Base-by-base conservation (phyloP, 2,888 invertebrate species). In the Alsophila aescularia region DNA sequence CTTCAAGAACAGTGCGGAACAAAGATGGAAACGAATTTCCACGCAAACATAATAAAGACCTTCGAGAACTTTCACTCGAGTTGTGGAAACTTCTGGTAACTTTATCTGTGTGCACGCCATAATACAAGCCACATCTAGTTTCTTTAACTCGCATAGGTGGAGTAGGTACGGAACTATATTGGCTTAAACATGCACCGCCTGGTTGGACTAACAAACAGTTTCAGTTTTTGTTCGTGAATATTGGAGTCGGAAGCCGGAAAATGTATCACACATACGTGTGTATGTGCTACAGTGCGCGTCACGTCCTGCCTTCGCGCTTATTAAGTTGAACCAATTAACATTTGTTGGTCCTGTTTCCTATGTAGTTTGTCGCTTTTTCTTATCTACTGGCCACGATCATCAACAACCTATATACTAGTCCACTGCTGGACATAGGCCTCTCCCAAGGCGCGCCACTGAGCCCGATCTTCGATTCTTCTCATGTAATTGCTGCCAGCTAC, bases 1-100 rank as follows among this genome's bases (percentile, higher is more conserved):
- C 69, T 67, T 55, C 53, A 40, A 31, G 67, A 72, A 66, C 64
- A 69, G 66, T 69, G 70, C 66, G 63, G 66, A 81, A 80, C 73
- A 75, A 77, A 75, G 77, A 79, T 71, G 72, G 73, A 75, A 81
- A 79, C 73, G 67, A 73, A 82, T 80, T 81, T 77, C 69, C 62
- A 40, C 61, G 62, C 71, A 75, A 83, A 83, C 78, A 73, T 73
- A 81, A 79, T 82, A 77, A 79, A 80, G 73, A 75, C 74, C 69
- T 76, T 76, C 70, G 66, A 67, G 53, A 80, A 81, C 75, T 80
- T 79, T 77, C 72, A 68, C 73, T 74, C 58, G 39, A 44, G 34
- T 37, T 49, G 37, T 35, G 14, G 43, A 32, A 53, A 49, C 49
- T 44, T 66, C 53, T 57, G 58, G 53, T 59, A 52, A 52, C 51